Evolutionary conservation across 2,797 vertebrate species (phyloP), one percentile per base, ranked within the genome.

Genomic region (Anguilla megastoma): DNA sequence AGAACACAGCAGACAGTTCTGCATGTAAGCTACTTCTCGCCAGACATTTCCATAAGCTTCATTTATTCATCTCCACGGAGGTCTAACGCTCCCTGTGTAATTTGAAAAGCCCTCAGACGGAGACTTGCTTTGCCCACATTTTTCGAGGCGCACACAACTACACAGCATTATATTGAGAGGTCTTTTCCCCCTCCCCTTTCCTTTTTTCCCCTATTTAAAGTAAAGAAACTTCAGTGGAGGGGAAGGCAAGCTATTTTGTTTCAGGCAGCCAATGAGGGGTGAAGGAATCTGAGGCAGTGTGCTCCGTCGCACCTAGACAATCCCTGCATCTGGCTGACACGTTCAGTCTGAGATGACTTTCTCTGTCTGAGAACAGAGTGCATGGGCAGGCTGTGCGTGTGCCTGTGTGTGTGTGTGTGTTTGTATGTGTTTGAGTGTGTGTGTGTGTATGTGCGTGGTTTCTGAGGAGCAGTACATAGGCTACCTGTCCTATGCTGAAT

Each of bases 341-440:
- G 3, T 21, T 83, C 33, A 82, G 7, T 21, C 76, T 48, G 76
- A 80, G 36, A 21, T 4, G 41, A 14, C 69, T 92, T 90, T 92
- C 92, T 93, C 89, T 87, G 89, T 41, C 36, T 41, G 91, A 93
- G 52, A 52, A 12, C 14, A 56, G 54, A 56, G 63, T 45, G 45
- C 33, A 3, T 82, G 41, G 14, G 45, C 2, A 3, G 41, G 3
- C 3, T 41, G 3, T 76, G 30, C 12, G 71, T 36, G 36, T 6
- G 3, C 27, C 0, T 80, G 76, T 21, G 36, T 50, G 79, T 50
- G 36, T 82, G 41, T 48, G 41, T 82, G 79, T 82, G 45, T 48
- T 1, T 82, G 10, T 76, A 6, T 76, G 71, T 76, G 71, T 1
- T 9, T 74, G 69, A 5, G 66, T 30, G 27, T 71, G 66, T 10